A percentile compares a stretch with the other conserved stretches of the same genome.
These are phyloP conservation scores for Antheraea assamensis DNA, from an alignment of 2,888 invertebrate genomes.

Conservation along the genomic window DNA sequence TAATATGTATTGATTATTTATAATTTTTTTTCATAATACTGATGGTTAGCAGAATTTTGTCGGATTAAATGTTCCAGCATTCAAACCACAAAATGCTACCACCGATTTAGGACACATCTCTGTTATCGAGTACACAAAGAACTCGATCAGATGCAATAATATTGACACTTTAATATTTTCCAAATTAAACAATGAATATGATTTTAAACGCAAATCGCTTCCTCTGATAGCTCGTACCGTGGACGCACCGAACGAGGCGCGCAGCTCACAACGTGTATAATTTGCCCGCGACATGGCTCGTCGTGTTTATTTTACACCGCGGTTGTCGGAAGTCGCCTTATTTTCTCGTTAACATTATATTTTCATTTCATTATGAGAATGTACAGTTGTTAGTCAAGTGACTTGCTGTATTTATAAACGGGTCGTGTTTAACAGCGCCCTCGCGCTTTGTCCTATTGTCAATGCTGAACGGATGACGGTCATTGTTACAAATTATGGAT, in stretches of 20 bases:
- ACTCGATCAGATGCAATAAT: not conserved
- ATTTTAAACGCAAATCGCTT: conserved; percentile 25
- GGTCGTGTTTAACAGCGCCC: conserved; percentile 8
- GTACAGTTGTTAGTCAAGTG: conserved; percentile 48
- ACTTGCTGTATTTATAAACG: conserved; percentile 44
- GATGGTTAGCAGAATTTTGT: too few relatives aligned
- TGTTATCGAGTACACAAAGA: not conserved
- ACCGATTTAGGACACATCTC: not conserved
- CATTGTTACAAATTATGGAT: conserved; percentile 8
- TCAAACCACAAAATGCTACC: not conserved
- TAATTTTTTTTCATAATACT: too few relatives aligned
- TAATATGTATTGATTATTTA: too few relatives aligned
- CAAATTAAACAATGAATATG: not conserved
- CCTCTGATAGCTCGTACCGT: conserved; percentile 30
- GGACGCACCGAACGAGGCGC: conserved; percentile 21
- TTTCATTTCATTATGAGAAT: conserved; percentile 55
- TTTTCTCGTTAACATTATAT: conserved; percentile 61
- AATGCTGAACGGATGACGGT: conserved; percentile 2
- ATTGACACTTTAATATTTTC: not conserved
- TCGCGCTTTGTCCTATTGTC: conserved; percentile 8
- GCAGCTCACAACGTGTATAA: conserved; percentile 35
- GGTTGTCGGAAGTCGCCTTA: conserved; percentile 59
- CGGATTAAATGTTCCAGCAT: too few relatives aligned
- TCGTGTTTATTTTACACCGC: conserved; percentile 61
- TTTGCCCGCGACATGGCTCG: conserved; percentile 48